Evolutionary conservation across 2,888 invertebrate species (phyloP), one percentile per base, ranked within the genome.

Genomic region (Eristalis tenax): DNA sequence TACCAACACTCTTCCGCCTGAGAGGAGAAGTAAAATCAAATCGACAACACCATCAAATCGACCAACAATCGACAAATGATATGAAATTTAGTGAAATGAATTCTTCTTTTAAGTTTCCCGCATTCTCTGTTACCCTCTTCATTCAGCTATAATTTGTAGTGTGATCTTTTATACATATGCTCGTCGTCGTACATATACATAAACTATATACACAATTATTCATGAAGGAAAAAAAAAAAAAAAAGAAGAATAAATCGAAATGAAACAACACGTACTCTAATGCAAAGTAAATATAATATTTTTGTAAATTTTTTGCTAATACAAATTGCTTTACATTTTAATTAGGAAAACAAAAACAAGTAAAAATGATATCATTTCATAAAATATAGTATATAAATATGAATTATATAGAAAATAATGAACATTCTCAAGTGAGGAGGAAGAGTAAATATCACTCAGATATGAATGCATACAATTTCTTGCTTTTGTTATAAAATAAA

Each of bases 231-330:
- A 88, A 78, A 73, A 65, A 63, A 22, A 69, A 68, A 32, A 32
- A 8, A 0, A 26, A 26, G 26, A 26, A 32, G 32, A 32, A 32
- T 32, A 32, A 61, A 73, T 28, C 63, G 18, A 70, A 71, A 64
- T 28, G 28, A 79, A 75, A 73, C 68, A 76, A 82, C 78, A 88
- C 71, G 59, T 84, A 89, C 79, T 86, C 80, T 77, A 89, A 83
- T 68, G 78, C 81, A 79, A 81, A 89, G 74, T 88, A 84, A 80
- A 88, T 50, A 50, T 78, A 84, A 83, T 83, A 83, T 88, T 89
- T 88, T 89, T 89, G 89, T 88, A 88, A 88, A 88, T 88, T 89
- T 71, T 89, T 88, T 89, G 76, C 77, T 88, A 88, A 88, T 86
- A 85, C 83, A 88, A 89, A 85, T 83, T 85, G 89, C 88, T 89